Base-by-base conservation (phyloP, 1,140 invertebrate species). In the Dufourea novaeangliae region DNA sequence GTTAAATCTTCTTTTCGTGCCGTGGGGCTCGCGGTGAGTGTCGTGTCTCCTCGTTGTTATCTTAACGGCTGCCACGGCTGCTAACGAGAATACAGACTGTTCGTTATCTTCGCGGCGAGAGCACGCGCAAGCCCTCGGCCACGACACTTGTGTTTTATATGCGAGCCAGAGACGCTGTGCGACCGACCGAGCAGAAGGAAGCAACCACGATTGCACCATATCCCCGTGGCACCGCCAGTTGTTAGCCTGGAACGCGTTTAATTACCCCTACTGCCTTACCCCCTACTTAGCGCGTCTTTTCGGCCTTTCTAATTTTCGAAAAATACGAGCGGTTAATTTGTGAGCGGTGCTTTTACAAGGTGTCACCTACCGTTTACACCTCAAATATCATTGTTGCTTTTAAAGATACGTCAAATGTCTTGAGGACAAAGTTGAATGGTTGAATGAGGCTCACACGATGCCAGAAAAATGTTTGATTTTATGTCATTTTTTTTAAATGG, bases 71-170 rank as follows among this genome's bases (percentile, higher is more conserved):
- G 79, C 74, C 78, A 82, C 63, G 86, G 77, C 80, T 81, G 82
- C 85, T 82, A 88, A 87, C 78, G 86, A 85, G 87, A 89, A 87
- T 89, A 86, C 86, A 81, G 86, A 83, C 82, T 80, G 83, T 84
- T 87, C 85, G 87, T 88, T 89, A 89, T 89, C 88, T 89, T 68
- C 54, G 73, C 74, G 72, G 82, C 77, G 61, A 87, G 87, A 88
- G 86, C 85, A 87, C 85, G 87, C 87, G 87, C 84, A 80, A 82
- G 37, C 86, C 62, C 74, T 83, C 85, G 79, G 78, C n/a, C 82
- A 83, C 79, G 82, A 85, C 82, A 83, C 87, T 89, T 83, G 81
- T 85, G 85, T 86, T 83, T 84, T 84, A 83, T 75, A 83, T 61
- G 66, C 61, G 20, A 52, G 69, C 63, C 50, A 68, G 82, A 76